Percentiles rank a stretch among this genome's conserved stretches.
Evolutionary conservation across 1,140 invertebrate species (phyloP).

Genomic region (Meteorus sp.): DNA sequence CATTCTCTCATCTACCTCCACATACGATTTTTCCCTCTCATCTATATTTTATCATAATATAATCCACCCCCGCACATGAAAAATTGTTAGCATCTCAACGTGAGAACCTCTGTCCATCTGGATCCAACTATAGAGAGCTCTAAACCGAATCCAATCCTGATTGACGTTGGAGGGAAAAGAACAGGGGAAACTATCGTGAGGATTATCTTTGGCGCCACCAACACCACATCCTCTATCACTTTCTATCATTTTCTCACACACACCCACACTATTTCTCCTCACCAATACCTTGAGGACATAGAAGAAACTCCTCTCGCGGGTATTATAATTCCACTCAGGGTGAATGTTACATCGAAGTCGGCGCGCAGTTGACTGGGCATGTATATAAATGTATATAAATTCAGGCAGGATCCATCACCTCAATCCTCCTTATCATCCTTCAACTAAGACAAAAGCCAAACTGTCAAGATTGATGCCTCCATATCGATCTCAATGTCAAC

Average conservation of each 20-base stretch:
- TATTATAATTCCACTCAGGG: conserved; percentile 24
- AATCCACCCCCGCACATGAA: background rate
- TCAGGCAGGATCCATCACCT: conserved; percentile 17
- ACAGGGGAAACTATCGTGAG: conserved; percentile 44
- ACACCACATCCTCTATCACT: conserved; percentile 36
- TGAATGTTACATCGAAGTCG: conserved; percentile 12
- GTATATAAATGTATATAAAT: too few species aligned
- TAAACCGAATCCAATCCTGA: conserved; percentile 56
- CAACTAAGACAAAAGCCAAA: conserved; percentile 16
- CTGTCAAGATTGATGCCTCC: conserved; percentile 13
- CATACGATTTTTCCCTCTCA: background rate
- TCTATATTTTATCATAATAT: background rate
- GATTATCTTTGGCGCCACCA: conserved; percentile 56
- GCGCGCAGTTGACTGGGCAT: too few species aligned
- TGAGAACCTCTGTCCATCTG: conserved; percentile 44
- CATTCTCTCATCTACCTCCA: background rate
- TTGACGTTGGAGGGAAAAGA: conserved; percentile 47
- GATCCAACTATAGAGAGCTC: conserved; percentile 47
- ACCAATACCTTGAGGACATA: background rate
- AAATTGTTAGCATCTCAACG: conserved; percentile 17
- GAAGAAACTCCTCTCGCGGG: conserved; percentile 14
- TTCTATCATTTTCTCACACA: conserved; percentile 15
- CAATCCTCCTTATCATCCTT: conserved; percentile 21
- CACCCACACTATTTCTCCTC: background rate
- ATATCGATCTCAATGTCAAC: background rate